Evolutionary conservation across 1,140 invertebrate species (phyloP).

Genomic region (Lineus longissimus): DNA sequence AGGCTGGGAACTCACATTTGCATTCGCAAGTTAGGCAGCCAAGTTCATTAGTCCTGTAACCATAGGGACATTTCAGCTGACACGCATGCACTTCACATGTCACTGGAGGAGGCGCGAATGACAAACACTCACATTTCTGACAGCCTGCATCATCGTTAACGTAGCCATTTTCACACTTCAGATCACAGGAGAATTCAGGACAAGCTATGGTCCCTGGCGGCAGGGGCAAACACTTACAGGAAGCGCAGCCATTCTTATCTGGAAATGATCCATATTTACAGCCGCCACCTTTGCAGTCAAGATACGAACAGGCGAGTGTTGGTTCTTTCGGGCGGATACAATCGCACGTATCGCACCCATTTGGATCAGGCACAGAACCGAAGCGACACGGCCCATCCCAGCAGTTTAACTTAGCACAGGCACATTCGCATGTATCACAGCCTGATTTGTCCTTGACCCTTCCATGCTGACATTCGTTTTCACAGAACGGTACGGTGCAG

Average conservation of each 20-base stretch:
- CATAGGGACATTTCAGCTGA: too few relatives aligned
- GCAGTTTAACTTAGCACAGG: not conserved
- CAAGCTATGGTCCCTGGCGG: not conserved
- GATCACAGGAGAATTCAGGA: not conserved
- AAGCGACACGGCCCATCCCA: slow-evolving; percentile 1
- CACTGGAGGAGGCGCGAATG: too few relatives aligned
- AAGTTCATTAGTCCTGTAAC: too few relatives aligned
- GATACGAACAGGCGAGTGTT: not conserved
- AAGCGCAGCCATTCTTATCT: slow-evolving; percentile 3
- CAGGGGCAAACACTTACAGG: not conserved
- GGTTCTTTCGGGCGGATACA: not conserved
- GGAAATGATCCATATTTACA: not conserved
- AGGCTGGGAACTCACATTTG: too few relatives aligned
- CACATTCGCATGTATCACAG: too few relatives aligned
- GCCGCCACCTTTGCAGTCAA: not conserved
- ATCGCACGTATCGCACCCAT: not conserved
- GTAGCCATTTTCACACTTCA: not conserved
- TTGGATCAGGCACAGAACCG: not conserved
- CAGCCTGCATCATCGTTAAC: not conserved
- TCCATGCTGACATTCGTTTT: too few relatives aligned
- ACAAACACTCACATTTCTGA: too few relatives aligned
- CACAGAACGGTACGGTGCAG: too few relatives aligned
- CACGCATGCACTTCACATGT: too few relatives aligned
- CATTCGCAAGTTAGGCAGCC: too few relatives aligned
- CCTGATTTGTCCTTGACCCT: too few relatives aligned